These are phyloP conservation scores for Lasioglossum lativentre DNA, from an alignment of 2,888 invertebrate genomes.

Conservation along the genomic window DNA sequence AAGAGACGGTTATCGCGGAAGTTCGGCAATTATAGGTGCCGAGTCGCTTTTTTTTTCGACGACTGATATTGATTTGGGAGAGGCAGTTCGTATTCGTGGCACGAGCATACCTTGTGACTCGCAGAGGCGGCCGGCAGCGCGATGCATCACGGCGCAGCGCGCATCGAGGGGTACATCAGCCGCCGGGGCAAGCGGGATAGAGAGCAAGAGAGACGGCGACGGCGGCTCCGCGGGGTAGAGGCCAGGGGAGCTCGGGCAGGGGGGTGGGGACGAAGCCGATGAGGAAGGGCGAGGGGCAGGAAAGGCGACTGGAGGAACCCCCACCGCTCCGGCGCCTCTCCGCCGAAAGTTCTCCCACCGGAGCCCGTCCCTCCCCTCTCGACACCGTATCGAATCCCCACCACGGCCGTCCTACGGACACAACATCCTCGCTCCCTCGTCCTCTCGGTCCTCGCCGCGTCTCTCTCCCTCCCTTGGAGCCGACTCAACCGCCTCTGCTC, in stretches of 20 bases:
- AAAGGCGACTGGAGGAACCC: conserved; percentile 63
- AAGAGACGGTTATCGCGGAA: conserved; percentile 75
- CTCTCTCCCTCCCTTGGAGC: not conserved
- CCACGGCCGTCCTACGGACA: conserved; percentile 68
- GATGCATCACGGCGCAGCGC: conserved; percentile 82
- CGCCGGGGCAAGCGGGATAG: conserved; percentile 57
- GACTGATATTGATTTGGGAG: conserved; percentile 85
- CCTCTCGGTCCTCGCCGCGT: conserved; percentile 37
- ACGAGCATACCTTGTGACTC: conserved; percentile 82
- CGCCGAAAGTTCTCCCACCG: conserved; percentile 63
- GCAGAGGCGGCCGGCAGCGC: conserved; percentile 76
- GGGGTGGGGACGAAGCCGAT: not conserved
- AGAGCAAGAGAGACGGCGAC: conserved; percentile 25
- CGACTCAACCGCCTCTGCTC: not conserved
- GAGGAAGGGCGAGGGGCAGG: conserved; percentile 38
- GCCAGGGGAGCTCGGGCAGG: not conserved
- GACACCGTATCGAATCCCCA: conserved; percentile 71
- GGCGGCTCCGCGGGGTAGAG: not conserved
- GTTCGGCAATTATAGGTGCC: conserved; percentile 75
- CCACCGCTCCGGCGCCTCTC: conserved; percentile 57
- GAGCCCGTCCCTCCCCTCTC: conserved; percentile 49
- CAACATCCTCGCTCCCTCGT: conserved; percentile 73
- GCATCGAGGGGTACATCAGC: conserved; percentile 82
- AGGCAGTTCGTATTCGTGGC: conserved; percentile 83
- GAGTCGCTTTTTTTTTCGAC: conserved; percentile 81